A percentile compares a stretch with the other conserved stretches of the same genome.
These are phyloP conservation scores for Pantherophis vulpinus DNA, from an alignment of 2,797 vertebrate genomes.

Conservation along the genomic window DNA sequence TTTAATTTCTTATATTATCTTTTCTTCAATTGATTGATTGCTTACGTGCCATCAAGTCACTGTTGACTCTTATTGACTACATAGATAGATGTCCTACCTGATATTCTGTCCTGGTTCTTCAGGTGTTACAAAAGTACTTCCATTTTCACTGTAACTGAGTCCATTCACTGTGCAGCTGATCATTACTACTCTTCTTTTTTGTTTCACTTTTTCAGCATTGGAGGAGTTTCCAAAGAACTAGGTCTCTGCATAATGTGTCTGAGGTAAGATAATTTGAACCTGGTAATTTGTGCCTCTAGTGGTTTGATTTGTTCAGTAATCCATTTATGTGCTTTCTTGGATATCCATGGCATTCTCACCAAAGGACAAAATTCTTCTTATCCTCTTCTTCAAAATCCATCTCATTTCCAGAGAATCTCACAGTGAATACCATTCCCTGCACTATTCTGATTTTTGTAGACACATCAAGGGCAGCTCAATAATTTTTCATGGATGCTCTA, in stretches of 20 bases:
- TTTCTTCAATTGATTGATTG: not conserved
- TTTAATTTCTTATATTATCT: not conserved
- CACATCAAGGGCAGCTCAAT: not conserved
- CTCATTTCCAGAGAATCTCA: not conserved
- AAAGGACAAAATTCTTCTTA: not conserved
- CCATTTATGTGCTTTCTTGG: not conserved
- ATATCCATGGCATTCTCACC: not conserved
- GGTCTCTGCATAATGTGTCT: not conserved
- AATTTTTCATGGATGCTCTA: not conserved
- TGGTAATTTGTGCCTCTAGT: not conserved
- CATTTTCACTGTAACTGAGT: not conserved
- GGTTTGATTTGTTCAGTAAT: not conserved
- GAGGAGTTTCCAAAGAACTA: not conserved
- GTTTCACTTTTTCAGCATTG: not conserved
- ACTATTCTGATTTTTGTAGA: not conserved
- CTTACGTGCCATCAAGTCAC: not conserved
- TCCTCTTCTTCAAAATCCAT: not conserved
- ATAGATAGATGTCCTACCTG: not conserved
- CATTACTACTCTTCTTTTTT: not conserved
- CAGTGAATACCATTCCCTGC: not conserved
- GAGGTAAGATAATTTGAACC: not conserved
- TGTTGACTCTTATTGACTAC: not conserved
- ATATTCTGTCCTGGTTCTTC: not conserved
- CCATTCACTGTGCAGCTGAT: not conserved
- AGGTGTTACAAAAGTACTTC: not conserved